Conservation (phyloP, 2,888 invertebrate genomes). For the Coleophora deauratella region DNA sequence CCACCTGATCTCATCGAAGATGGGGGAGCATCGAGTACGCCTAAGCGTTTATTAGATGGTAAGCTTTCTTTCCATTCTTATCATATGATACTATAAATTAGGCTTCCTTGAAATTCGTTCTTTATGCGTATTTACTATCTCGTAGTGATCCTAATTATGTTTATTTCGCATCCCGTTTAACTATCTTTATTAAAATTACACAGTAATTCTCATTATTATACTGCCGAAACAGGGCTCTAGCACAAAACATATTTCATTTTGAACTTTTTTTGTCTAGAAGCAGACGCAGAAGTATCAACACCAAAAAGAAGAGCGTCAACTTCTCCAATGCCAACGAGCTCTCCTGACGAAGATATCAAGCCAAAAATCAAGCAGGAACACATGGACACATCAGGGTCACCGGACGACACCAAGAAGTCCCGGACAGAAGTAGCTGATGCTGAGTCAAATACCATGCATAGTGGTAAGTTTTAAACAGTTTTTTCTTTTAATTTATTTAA, state of each 20-base stretch:
- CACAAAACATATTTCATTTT: no score
- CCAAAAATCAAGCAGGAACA: constrained; percentile 79
- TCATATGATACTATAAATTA: no score
- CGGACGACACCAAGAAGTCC: constrained; percentile 81
- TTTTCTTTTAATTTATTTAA: not conserved
- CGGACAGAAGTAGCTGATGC: constrained; percentile 90
- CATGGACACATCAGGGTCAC: constrained; percentile 78
- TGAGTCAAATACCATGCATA: constrained; percentile 92
- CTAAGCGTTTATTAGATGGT: constrained; percentile 79
- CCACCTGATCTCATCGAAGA: constrained; percentile 81
- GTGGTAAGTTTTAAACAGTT: constrained; percentile 81
- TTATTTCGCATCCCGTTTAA: no score
- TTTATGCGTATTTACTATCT: no score
- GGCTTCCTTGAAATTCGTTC: no score
- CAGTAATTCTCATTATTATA: no score
- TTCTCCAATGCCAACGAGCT: constrained; percentile 68
- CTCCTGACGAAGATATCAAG: constrained; percentile 68
- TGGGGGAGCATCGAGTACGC: constrained; percentile 88
- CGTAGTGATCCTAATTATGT: no score
- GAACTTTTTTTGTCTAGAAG: constrained; percentile 26
- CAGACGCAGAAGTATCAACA: constrained; percentile 73
- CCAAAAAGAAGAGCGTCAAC: constrained; percentile 77
- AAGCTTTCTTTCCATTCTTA: constrained; percentile 35
- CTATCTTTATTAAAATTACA: no score
- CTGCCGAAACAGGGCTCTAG: no score